Percentiles rank a stretch among this genome's conserved stretches.
phyloP scores from a whole-genome alignment of 2,113 vertebrate genomes.

The Euleptes europaea region DNA sequence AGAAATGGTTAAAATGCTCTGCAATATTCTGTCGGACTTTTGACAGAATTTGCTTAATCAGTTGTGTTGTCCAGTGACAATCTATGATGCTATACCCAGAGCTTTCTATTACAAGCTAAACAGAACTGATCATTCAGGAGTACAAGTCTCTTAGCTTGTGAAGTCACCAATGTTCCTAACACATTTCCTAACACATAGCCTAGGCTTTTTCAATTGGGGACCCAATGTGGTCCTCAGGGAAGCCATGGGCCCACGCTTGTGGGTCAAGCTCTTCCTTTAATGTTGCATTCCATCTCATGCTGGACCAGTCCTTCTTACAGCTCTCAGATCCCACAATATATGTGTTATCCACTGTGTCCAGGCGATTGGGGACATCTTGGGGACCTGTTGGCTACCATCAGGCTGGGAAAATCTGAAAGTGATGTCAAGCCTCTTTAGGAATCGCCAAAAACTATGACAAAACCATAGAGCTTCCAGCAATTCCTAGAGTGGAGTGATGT shows the following conservation, averaged over 20 bases:
- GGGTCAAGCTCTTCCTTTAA: not conserved
- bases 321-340: not conserved
- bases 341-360: no score
- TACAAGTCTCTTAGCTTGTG: not conserved
- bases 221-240: not conserved
- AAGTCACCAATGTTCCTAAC: not conserved
- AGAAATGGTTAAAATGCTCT: conserved; percentile 14
- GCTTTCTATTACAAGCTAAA: not conserved
- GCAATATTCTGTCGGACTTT: not conserved
- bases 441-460: no score
- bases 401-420: not conserved
- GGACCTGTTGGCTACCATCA: no score
- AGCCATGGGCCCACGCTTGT: not conserved
- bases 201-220: not conserved
- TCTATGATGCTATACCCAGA: not conserved
- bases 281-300: not conserved
- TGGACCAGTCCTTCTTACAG: not conserved
- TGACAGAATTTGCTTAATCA: conserved; percentile 10
- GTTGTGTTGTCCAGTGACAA: not conserved
- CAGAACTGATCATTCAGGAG: not conserved
- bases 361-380: no score
- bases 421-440: no score
- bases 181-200: not conserved
- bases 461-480: no score
- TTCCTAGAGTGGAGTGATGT: no score